Conservation (phyloP, 2,797 vertebrate species). For the Nasua narica region DNA sequence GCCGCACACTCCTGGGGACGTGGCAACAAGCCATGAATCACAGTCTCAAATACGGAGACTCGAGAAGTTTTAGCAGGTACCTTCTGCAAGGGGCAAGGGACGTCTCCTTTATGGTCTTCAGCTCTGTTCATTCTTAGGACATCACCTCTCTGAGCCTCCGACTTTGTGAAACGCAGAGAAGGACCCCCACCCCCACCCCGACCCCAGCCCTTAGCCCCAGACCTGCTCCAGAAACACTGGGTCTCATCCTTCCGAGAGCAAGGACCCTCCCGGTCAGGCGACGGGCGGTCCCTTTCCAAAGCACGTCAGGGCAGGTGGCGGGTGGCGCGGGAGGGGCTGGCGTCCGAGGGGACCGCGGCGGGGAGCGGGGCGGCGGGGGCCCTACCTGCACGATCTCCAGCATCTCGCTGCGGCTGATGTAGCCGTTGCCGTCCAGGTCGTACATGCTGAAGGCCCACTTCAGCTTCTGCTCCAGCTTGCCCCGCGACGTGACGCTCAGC, state of each 20-base stretch:
- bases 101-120: neutral
- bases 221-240: neutral
- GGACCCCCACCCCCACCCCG: too few species aligned
- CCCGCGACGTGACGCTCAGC: constrained; percentile 89
- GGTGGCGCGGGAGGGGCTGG: neutral
- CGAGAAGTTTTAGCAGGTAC: neutral
- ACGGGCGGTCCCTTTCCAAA: neutral
- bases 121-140: neutral
- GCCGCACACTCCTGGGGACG: neutral
- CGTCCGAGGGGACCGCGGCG: too few species aligned
- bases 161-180: neutral
- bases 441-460: constrained; percentile 93
- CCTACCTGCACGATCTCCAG: constrained; percentile 91
- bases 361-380: neutral
- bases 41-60: neutral
- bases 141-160: neutral
- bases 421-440: constrained; percentile 91
- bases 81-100: neutral
- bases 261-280: neutral
- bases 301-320: rapidly evolving
- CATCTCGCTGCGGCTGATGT: constrained; percentile 92
- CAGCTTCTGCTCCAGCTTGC: constrained; percentile 91
- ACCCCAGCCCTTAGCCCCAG: too few species aligned
- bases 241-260: neutral
- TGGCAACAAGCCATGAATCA: neutral